Percentiles rank a stretch among this genome's conserved stretches.
phyloP scores from a whole-genome alignment of 2,797 vertebrate genomes.

The Xyrichtys novacula region DNA sequence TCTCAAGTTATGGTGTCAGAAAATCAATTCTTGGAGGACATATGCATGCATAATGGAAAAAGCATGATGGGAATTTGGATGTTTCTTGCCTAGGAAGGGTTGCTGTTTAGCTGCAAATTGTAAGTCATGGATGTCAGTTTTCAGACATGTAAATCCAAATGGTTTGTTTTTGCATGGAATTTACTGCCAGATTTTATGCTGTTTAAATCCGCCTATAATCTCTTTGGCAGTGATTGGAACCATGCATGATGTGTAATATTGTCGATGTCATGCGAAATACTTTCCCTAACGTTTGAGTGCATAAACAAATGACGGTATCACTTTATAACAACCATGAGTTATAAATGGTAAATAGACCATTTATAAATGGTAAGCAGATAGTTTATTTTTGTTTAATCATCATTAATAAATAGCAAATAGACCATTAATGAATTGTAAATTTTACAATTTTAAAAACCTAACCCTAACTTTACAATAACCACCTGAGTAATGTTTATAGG shows the following conservation, averaged over 20 bases:
- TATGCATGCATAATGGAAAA: constrained; percentile 32
- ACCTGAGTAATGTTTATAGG: too few species aligned
- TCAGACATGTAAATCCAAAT: constrained; percentile 14
- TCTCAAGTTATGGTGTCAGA: constrained; percentile 31
- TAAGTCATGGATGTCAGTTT: constrained; percentile 15
- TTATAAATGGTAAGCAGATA: too few species aligned
- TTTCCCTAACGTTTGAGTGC: constrained; percentile 22
- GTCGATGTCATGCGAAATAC: constrained; percentile 24
- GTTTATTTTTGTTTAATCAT: too few species aligned
- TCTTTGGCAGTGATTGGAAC: background rate
- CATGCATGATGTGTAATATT: constrained; percentile 26
- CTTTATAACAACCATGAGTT: too few species aligned
- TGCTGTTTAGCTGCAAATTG: constrained; percentile 11
- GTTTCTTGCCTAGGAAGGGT: constrained; percentile 1
- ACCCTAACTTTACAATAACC: too few species aligned
- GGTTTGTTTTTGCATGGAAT: background rate
- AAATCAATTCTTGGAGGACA: constrained; percentile 37
- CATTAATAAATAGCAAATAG: too few species aligned
- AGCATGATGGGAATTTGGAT: constrained; percentile 20
- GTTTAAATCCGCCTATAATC: background rate
- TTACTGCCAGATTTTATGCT: background rate
- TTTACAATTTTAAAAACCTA: too few species aligned
- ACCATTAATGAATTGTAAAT: too few species aligned
- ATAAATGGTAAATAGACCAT: too few species aligned
- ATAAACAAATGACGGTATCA: too few species aligned